phyloP scores from a whole-genome alignment of 2,113 vertebrate species.

The Pontoporia blainvillei region DNA sequence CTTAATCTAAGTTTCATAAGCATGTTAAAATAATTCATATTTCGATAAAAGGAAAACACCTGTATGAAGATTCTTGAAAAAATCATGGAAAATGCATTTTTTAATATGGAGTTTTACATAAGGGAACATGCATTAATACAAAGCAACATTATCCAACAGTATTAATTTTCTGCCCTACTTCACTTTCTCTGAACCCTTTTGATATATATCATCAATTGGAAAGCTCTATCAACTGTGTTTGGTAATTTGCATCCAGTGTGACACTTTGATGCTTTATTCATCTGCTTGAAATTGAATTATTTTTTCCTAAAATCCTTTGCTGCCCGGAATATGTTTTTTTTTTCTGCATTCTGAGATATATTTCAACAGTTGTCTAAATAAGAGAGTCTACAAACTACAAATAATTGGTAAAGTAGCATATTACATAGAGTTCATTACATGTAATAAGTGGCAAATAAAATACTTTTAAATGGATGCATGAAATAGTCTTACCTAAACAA shows the following conservation, averaged over 20 bases:
- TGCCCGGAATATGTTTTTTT: not conserved
- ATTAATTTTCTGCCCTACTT: not conserved
- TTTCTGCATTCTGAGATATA: not conserved
- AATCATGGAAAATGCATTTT: not conserved
- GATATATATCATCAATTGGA: not conserved
- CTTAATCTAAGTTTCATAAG: not conserved
- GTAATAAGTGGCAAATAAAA: not conserved
- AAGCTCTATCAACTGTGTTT: not conserved
- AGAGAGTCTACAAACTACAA: not conserved
- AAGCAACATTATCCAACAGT: not conserved
- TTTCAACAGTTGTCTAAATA: not conserved
- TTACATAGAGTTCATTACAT: not conserved
- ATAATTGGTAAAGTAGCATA: not conserved
- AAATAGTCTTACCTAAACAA: not conserved
- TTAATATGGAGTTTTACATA: not conserved
- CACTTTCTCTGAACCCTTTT: not conserved
- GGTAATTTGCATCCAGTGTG: not conserved
- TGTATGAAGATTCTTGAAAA: not conserved
- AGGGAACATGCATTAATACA: not conserved
- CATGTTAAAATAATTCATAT: not conserved
- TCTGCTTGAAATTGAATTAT: not conserved
- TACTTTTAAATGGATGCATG: not conserved
- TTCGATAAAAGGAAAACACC: not conserved
- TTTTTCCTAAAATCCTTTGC: not conserved
- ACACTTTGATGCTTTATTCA: not conserved